A percentile compares a stretch with the other conserved stretches of the same genome.
These are phyloP conservation scores for Lathronympha strigana DNA, from an alignment of 2,888 invertebrate species.

Conservation along the genomic window DNA sequence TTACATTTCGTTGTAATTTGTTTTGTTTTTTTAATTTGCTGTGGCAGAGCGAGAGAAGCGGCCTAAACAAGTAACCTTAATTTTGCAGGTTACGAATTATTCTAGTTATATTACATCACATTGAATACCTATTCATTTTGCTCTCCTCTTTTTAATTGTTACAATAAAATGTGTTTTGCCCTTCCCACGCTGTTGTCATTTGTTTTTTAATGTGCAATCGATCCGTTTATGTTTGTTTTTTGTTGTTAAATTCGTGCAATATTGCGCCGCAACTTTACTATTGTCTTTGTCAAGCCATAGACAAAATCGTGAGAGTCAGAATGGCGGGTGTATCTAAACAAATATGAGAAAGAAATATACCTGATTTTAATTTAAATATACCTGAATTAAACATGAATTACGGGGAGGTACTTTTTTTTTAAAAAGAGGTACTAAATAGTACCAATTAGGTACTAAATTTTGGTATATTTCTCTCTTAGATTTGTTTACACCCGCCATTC, in stretches of 20 bases:
- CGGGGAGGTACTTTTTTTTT: too few species aligned
- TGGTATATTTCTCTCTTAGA: too few species aligned
- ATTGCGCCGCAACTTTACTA: constrained; percentile 48
- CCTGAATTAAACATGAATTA: too few species aligned
- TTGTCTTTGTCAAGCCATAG: constrained; percentile 52
- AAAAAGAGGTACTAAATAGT: too few species aligned
- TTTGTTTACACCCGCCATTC: too few species aligned
- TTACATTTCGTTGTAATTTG: not conserved
- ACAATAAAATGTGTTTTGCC: not conserved
- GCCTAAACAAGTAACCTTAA: too few species aligned
- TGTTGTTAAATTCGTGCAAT: constrained; percentile 54
- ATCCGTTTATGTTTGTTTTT: constrained; percentile 43
- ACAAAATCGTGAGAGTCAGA: too few species aligned
- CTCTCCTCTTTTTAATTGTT: constrained; percentile 20
- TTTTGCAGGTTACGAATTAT: not conserved
- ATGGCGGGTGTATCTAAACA: too few species aligned
- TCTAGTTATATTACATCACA: constrained; percentile 9
- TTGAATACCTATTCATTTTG: not conserved
- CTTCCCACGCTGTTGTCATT: constrained; percentile 47
- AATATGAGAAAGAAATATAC: too few species aligned
- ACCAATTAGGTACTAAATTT: too few species aligned
- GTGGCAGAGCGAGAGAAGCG: not conserved
- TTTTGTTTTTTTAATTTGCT: not conserved
- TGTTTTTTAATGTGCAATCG: constrained; percentile 46
- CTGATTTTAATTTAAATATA: too few species aligned